A percentile compares a stretch with the other conserved stretches of the same genome.
phyloP scores from a whole-genome alignment of 1,140 invertebrate genomes.

The Chlorops oryzae region DNA sequence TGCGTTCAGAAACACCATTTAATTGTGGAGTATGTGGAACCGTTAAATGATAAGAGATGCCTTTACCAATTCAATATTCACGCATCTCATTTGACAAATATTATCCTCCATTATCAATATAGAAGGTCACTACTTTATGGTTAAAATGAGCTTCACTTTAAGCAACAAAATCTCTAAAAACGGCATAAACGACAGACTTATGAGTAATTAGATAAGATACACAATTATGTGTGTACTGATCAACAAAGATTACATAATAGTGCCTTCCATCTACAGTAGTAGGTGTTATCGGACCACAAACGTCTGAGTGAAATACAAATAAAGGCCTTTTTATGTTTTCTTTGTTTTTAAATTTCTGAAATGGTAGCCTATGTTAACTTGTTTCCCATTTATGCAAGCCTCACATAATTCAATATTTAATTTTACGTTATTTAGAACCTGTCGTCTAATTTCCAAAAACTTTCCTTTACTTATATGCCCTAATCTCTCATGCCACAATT shows the following conservation, averaged over 20 bases:
- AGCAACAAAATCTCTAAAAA: slow-evolving; percentile 38
- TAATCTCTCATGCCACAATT: slow-evolving; percentile 41
- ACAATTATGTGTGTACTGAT: slow-evolving; percentile 18
- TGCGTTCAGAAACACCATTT: slow-evolving; percentile 52
- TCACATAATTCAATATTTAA: slow-evolving; percentile 45
- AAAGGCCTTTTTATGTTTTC: slow-evolving; percentile 37
- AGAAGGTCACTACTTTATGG: slow-evolving; percentile 39
- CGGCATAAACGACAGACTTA: slow-evolving; percentile 35
- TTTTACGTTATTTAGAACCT: slow-evolving; percentile 25
- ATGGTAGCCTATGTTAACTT: slow-evolving; percentile 44
- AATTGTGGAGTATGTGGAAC: slow-evolving; percentile 49
- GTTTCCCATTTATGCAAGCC: slow-evolving; percentile 49
- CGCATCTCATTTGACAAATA: slow-evolving; percentile 30
- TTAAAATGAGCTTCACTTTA: slow-evolving; percentile 44
- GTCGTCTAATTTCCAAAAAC: slow-evolving; percentile 34
- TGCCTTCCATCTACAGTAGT: slow-evolving; percentile 35
- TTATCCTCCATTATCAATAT: slow-evolving; percentile 17
- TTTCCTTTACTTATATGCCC: slow-evolving; percentile 39
- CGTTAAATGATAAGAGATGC: slow-evolving; percentile 49
- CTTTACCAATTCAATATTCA: slow-evolving; percentile 41
- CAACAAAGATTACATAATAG: slow-evolving; percentile 16
- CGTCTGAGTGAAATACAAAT: slow-evolving; percentile 46
- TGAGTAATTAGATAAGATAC: slow-evolving; percentile 27
- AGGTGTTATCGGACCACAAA: slow-evolving; percentile 48
- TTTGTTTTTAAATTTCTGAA: slow-evolving; percentile 37